Evolutionary conservation across 92 coral and sea anemone genomes (phyloP).

Genomic region (Porites rus): DNA sequence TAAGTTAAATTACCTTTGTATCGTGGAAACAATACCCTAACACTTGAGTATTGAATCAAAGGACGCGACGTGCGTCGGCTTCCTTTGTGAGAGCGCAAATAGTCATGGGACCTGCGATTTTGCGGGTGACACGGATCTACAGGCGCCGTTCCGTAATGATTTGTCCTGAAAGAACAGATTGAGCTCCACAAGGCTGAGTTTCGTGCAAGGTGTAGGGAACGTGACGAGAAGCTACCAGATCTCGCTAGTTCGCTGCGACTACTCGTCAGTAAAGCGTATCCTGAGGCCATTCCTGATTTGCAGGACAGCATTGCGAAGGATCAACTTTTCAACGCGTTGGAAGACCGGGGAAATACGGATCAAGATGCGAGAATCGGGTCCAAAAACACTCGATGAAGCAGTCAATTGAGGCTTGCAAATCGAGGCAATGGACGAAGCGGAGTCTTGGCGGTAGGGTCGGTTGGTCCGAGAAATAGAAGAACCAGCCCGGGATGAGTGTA

Average conservation of each 20-base stretch:
- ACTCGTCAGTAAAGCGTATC: not conserved
- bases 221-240: not conserved
- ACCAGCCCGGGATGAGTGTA: not conserved
- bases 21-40: too few species aligned
- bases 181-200: constrained; percentile 6
- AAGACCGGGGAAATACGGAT: not conserved
- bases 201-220: not conserved
- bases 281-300: not conserved
- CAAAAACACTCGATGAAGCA: constrained; percentile 6
- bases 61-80: too few species aligned
- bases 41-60: too few species aligned
- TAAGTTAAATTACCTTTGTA: too few species aligned
- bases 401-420: constrained; percentile 23
- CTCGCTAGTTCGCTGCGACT: constrained; percentile 18
- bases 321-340: constrained; percentile 40
- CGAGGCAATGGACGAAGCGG: constrained; percentile 35
- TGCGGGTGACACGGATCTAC: too few species aligned
- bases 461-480: not conserved
- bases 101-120: too few species aligned
- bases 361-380: not conserved
- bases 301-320: constrained; percentile 40
- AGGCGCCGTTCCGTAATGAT: too few species aligned
- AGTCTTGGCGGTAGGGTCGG: not conserved
- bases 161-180: not conserved
- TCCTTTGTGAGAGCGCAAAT: too few species aligned